Base-by-base conservation (phyloP, 2,113 vertebrate species). In the Rhabdornis inornatus region DNA sequence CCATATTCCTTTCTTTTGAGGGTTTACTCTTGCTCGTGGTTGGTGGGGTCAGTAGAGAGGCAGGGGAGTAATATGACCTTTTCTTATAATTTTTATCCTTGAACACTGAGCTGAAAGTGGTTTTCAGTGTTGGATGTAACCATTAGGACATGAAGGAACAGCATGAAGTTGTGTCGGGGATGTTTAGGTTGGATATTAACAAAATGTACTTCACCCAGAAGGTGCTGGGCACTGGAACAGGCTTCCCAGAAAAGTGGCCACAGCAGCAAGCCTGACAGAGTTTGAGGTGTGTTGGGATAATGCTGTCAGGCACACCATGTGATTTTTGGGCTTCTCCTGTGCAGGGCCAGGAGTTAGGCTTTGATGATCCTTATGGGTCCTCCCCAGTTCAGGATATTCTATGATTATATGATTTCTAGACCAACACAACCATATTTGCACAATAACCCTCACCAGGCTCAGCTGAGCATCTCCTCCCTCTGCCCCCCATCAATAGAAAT, bases 401-500 rank as follows among this genome's bases (percentile, higher is more conserved):
- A 40, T 68, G 53, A 66, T 68, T 68, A 25, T 65, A 44, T 45
- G 47, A 49, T 69, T 76, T 69, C 30, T 55, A 76, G 49, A 64
- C 64, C 37, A 66, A 13, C 30, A 45, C 42, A 66, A 61, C 45
- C 33, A 80, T 23, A 31, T 80, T 92, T 63, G 17, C 61, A 31
- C 10, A 39, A 31, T 5, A 39, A 17, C 30, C 49, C 47, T 82
- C 0, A 0, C 27, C 72, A 68, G 30, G 25, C n/a, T 87, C 55
- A 57, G 17, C 25, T 79, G 56, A 50, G 33, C 21, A 5, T 33
- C 35, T 76, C 47, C 35, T 92, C 55, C 42, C 33, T 82, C 44
- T 84, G 65, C 22, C 37, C 35, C 52, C n/a, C 35, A 44, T 18
- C 18, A 66, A 4, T 25, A 50, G 50, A 92, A 78, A 27, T 35